Conservation (phyloP, 2,888 invertebrate genomes). For the Oligia strigilis region DNA sequence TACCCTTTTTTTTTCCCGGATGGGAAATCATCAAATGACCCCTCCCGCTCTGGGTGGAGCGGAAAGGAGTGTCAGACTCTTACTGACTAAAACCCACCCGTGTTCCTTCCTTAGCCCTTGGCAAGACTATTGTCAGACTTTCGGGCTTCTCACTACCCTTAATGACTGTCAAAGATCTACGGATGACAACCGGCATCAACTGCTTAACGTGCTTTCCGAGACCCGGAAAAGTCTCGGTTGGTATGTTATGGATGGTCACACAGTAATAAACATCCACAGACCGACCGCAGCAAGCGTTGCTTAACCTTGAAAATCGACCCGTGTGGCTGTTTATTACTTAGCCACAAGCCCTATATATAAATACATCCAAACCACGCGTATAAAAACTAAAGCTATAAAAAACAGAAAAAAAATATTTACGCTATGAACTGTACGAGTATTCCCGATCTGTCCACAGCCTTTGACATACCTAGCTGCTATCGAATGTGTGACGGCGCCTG, state of each 20-base stretch:
- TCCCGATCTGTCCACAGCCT: conserved; percentile 30
- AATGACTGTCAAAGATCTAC: neutral
- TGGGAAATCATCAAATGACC: no score
- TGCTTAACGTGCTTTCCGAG: neutral
- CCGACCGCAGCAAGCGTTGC: neutral
- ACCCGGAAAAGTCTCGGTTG: no score
- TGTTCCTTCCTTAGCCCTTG: neutral
- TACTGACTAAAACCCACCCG: no score
- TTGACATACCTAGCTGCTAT: conserved; percentile 48
- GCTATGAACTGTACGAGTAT: neutral
- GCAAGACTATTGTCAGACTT: neutral
- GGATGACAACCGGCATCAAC: neutral
- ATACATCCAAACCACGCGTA: neutral
- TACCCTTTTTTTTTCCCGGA: no score
- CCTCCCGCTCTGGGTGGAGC: no score
- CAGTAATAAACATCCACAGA: no score
- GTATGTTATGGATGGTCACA: neutral
- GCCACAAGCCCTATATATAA: no score
- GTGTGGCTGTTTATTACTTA: neutral
- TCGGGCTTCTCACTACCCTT: neutral
- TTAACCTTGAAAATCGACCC: neutral
- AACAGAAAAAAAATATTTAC: neutral
- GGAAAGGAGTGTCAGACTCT: no score
- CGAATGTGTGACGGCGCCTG: conserved; percentile 46
- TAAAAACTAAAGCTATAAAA: neutral